Conservation (phyloP, 2,797 vertebrate species). For the Rhincodon typus region DNA sequence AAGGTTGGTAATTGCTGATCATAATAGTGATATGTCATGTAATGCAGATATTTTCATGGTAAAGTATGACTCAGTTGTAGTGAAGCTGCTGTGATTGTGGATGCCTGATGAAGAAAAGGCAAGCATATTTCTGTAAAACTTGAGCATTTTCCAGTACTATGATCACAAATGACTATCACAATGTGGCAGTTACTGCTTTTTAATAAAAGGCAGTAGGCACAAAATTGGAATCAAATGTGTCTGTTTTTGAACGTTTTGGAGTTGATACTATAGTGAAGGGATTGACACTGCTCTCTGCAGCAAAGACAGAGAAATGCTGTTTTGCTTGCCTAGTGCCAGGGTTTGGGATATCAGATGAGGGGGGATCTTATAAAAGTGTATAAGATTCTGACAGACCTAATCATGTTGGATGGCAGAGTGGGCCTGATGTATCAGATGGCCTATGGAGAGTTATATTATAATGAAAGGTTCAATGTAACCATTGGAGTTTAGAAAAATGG, state of each 20-base stretch:
- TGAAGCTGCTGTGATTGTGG: neutral
- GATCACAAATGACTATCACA: neutral
- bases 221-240: neutral
- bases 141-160: neutral
- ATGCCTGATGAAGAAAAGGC: neutral
- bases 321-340: too few species aligned
- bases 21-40: neutral
- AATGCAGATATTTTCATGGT: neutral
- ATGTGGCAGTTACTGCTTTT: neutral
- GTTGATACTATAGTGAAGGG: too few species aligned
- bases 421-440: too few species aligned
- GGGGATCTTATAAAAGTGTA: too few species aligned
- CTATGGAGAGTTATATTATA: too few species aligned
- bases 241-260: neutral
- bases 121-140: neutral
- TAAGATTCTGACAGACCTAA: too few species aligned
- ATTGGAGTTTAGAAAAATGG: too few species aligned
- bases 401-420: too few species aligned
- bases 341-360: too few species aligned
- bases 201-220: neutral
- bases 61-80: neutral
- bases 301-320: too few species aligned
- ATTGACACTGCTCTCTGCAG: too few species aligned
- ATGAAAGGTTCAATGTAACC: too few species aligned
- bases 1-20: neutral